Conservation (phyloP, 1,140 invertebrate genomes). For the Dinoponera quadriceps region DNA sequence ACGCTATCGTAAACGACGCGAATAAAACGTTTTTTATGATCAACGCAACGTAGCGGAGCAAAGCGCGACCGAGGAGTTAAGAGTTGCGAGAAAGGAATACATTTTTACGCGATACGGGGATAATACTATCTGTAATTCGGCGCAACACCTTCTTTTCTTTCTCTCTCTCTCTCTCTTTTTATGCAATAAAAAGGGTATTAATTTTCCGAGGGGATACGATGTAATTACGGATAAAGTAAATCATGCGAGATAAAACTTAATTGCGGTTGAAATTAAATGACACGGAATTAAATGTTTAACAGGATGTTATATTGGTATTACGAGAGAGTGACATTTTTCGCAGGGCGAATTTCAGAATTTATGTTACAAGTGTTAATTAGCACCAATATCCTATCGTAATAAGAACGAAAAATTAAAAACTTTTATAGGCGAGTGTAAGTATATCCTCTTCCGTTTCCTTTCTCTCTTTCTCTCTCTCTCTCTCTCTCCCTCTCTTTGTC, state of each 20-base stretch:
- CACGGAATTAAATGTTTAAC: background rate
- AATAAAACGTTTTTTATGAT: constrained; percentile 43
- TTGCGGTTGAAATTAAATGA: background rate
- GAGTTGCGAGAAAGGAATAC: background rate
- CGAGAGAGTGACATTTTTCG: background rate
- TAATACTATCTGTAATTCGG: constrained; percentile 2
- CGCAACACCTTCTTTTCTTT: too few relatives aligned
- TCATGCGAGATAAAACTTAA: background rate
- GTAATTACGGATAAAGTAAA: background rate
- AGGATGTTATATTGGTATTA: background rate
- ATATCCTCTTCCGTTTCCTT: background rate
- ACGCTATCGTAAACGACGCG: constrained; percentile 28
- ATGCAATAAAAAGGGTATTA: background rate
- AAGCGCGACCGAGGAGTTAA: constrained; percentile 16
- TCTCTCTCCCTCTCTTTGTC: too few relatives aligned
- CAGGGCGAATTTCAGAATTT: background rate
- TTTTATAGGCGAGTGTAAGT: background rate
- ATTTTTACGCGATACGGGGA: constrained; percentile 1
- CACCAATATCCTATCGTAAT: background rate
- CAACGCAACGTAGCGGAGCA: background rate
- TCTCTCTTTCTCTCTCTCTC: too few relatives aligned
- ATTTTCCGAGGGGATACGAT: background rate
- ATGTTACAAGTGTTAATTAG: background rate
- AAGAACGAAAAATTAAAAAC: constrained; percentile 12
- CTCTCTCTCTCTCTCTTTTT: too few relatives aligned